Percentiles rank a stretch among this genome's conserved stretches.
Evolutionary conservation across 2,888 invertebrate genomes (phyloP).

Genomic region (Imbricaverruca yamaguchii): DNA sequence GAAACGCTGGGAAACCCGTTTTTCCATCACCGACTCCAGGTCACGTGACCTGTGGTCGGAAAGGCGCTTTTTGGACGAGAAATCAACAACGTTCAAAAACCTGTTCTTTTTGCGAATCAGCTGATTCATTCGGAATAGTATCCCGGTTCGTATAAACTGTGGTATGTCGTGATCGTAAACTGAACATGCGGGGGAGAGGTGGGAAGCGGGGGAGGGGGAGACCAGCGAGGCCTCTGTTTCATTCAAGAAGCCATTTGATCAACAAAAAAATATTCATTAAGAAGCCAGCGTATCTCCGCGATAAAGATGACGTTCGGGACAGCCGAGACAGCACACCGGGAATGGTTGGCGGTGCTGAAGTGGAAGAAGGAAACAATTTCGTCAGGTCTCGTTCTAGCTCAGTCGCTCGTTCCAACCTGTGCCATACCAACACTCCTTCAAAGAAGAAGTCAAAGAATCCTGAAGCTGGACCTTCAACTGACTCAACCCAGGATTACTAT

Average conservation of each 20-base stretch:
- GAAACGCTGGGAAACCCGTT: neutral
- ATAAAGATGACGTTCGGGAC: constrained; percentile 43
- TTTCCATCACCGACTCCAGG: neutral
- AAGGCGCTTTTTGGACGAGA: constrained; percentile 21
- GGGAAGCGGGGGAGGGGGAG: neutral
- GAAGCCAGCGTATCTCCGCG: constrained; percentile 82
- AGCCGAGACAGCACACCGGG: constrained; percentile 28
- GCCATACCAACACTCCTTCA: neutral
- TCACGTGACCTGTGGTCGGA: constrained; percentile 15
- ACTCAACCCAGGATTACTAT: constrained; percentile 80
- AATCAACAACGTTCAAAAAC: constrained; percentile 18
- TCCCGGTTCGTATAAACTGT: neutral
- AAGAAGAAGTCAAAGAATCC: constrained; percentile 27
- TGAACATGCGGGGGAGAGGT: constrained; percentile 5
- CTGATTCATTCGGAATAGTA: neutral
- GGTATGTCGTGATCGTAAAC: neutral
- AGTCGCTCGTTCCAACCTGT: neutral
- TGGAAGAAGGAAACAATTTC: neutral
- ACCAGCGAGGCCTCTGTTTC: constrained; percentile 5
- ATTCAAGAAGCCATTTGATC: neutral
- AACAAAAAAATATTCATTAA: constrained; percentile 48
- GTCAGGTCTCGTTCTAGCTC: neutral
- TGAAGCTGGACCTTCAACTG: constrained; percentile 66
- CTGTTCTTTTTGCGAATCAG: constrained; percentile 16
- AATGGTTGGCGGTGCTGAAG: constrained; percentile 22